A percentile compares a stretch with the other conserved stretches of the same genome.
Evolutionary conservation across 2,797 vertebrate genomes (phyloP).

Genomic region (Aythya fuligula): DNA sequence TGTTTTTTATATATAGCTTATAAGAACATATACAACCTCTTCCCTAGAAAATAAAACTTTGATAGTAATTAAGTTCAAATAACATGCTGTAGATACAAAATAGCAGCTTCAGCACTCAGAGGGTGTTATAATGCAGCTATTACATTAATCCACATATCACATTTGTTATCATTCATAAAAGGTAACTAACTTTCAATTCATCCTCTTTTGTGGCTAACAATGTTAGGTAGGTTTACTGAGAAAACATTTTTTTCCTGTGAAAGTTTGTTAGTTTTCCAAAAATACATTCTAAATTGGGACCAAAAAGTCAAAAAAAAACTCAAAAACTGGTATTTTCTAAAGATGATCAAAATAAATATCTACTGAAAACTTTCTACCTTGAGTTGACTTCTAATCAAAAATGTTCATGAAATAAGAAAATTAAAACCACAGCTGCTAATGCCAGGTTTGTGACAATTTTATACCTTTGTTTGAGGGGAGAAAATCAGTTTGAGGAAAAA

Average conservation of each 20-base stretch:
- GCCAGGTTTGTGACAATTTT: background rate
- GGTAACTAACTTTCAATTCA: background rate
- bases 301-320: background rate
- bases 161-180: background rate
- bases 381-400: background rate
- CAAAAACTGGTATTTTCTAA: background rate
- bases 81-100: background rate
- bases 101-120: background rate
- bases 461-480: background rate
- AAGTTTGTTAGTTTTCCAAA: background rate
- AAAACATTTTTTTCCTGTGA: background rate
- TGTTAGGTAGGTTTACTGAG: background rate
- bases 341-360: background rate
- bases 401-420: background rate
- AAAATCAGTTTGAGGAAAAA: background rate
- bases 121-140: background rate
- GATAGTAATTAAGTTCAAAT: background rate
- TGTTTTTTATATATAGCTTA: background rate
- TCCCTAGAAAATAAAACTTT: background rate
- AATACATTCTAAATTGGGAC: background rate
- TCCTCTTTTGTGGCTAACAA: background rate
- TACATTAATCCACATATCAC: background rate
- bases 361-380: background rate
- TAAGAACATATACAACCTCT: background rate
- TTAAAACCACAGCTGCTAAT: background rate